Evolutionary conservation across 2,888 invertebrate species (phyloP).

Genomic region (Eupeodes latifasciatus): DNA sequence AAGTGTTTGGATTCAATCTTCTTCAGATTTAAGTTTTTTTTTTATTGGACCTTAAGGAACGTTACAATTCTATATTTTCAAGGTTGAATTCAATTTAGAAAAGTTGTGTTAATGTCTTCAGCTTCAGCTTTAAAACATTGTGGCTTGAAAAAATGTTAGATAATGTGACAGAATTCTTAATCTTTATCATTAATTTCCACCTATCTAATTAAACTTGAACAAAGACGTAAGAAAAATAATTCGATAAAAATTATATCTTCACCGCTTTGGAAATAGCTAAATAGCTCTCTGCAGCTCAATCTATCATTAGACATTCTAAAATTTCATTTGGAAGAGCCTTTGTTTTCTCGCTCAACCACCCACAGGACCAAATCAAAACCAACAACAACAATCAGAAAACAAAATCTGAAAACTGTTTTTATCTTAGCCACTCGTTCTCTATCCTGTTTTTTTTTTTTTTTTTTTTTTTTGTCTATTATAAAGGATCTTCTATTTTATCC

Average conservation of each 20-base stretch:
- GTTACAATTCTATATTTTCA: too few species aligned
- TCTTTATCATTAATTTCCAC: neutral
- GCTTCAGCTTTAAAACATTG: too few species aligned
- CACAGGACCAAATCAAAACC: neutral
- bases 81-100: too few species aligned
- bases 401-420: neutral
- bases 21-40: too few species aligned
- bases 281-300: conserved; percentile 6
- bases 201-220: neutral
- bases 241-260: neutral
- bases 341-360: neutral
- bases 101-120: too few species aligned
- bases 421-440: neutral
- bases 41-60: too few species aligned
- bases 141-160: too few species aligned
- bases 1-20: too few species aligned
- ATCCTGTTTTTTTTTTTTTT: neutral
- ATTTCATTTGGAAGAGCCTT: neutral
- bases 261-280: neutral
- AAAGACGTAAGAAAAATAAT: neutral
- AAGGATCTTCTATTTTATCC: conserved; percentile 36
- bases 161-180: too few species aligned
- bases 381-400: neutral
- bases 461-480: neutral
- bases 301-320: conserved; percentile 20